These are phyloP conservation scores for Ectobius pallidus DNA, from an alignment of 2,888 invertebrate genomes.

Conservation along the genomic window DNA sequence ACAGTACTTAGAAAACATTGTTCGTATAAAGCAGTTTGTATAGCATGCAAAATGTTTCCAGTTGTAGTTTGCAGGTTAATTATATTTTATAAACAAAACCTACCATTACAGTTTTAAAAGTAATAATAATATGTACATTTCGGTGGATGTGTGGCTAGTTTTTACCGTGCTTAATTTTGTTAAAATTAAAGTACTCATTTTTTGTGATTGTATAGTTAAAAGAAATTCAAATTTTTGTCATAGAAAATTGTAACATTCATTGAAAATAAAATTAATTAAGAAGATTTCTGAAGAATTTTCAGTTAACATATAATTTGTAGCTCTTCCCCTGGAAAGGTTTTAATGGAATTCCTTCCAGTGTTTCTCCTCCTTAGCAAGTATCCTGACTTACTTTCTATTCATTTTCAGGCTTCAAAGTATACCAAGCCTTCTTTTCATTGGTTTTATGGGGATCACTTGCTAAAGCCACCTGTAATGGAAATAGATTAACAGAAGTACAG, in stretches of 20 bases:
- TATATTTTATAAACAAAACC: constrained; percentile 30
- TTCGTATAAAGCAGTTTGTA: neutral
- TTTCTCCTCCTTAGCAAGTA: too few species aligned
- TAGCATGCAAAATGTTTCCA: constrained; percentile 15
- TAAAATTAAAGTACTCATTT: constrained; percentile 1
- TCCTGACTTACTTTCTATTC: too few species aligned
- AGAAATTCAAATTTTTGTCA: constrained; percentile 22
- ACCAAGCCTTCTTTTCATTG: too few species aligned
- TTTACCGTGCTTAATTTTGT: constrained; percentile 20
- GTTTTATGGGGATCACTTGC: too few species aligned
- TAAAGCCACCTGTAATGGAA: too few species aligned
- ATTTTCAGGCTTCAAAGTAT: too few species aligned
- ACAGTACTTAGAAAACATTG: constrained; percentile 11
- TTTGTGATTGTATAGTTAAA: constrained; percentile 27
- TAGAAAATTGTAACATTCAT: constrained; percentile 36
- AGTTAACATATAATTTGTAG: too few species aligned
- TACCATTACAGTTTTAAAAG: constrained; percentile 29
- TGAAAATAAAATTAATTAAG: constrained; percentile 34
- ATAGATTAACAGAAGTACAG: too few species aligned
- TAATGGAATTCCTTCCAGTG: too few species aligned
- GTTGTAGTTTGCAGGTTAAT: constrained; percentile 33
- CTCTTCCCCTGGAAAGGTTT: too few species aligned
- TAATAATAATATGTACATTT: constrained; percentile 30
- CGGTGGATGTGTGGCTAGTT: constrained; percentile 31
- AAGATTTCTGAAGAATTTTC: neutral